These are phyloP conservation scores for Rhinatrema bivittatum DNA, from an alignment of 2,797 vertebrate genomes.

Conservation along the genomic window DNA sequence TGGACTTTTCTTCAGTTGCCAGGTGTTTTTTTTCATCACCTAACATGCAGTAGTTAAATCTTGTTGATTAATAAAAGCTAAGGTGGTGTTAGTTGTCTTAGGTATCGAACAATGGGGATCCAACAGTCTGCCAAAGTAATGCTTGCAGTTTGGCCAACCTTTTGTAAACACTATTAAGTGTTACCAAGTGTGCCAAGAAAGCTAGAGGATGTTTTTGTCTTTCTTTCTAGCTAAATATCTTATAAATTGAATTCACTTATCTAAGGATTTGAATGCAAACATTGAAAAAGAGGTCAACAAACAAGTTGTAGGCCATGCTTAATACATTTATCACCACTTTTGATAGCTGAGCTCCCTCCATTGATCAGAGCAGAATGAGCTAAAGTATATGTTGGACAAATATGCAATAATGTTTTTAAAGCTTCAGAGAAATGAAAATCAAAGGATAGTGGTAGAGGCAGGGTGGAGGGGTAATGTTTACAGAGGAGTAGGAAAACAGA, in stretches of 20 bases:
- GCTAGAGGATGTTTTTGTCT: neutral
- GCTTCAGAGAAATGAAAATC: too few relatives aligned
- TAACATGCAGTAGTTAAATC: neutral
- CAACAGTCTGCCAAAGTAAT: neutral
- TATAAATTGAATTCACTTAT: slow-evolving; percentile 2
- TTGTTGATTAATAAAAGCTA: neutral
- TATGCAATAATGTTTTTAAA: too few relatives aligned
- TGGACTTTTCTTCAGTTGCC: neutral
- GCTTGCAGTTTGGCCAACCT: neutral
- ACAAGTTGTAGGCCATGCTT: too few relatives aligned
- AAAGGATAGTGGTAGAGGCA: too few relatives aligned
- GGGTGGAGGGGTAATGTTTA: too few relatives aligned
- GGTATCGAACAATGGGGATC: slow-evolving; percentile 3
- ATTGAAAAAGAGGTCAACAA: too few relatives aligned
- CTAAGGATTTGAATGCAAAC: too few relatives aligned
- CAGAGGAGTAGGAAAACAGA: too few relatives aligned
- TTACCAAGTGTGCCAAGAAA: slow-evolving; percentile 1
- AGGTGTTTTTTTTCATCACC: slow-evolving; percentile 1
- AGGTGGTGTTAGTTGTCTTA: slow-evolving; percentile 1
- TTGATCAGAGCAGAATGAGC: too few relatives aligned
- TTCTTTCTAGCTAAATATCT: slow-evolving; percentile 3
- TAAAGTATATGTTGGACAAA: too few relatives aligned
- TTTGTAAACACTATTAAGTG: slow-evolving; percentile 4
- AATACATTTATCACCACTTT: too few relatives aligned
- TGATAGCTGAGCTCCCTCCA: too few relatives aligned